phyloP scores from a whole-genome alignment of 1,140 invertebrate species.

The Philotrypesis tridentata region DNA sequence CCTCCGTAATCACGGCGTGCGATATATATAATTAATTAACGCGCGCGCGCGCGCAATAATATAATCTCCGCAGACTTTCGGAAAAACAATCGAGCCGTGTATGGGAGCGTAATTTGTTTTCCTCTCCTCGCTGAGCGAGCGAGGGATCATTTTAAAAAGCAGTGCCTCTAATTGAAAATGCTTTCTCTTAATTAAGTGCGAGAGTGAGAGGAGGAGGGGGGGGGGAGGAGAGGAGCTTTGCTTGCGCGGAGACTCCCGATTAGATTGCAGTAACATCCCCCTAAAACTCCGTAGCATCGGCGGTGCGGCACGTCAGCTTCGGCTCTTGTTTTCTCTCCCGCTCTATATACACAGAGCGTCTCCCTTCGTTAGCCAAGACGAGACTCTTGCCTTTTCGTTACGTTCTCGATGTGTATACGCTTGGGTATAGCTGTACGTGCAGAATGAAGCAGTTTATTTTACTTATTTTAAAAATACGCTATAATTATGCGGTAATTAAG shows the following conservation, averaged over 20 bases:
- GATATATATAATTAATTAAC: not conserved
- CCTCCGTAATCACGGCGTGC: not conserved
- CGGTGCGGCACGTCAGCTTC: not conserved
- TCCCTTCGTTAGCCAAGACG: not conserved
- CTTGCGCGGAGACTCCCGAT: not conserved
- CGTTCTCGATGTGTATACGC: not conserved
- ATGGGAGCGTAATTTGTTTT: slow-evolving; percentile 2
- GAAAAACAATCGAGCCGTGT: not conserved
- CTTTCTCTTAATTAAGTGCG: slow-evolving; percentile 9
- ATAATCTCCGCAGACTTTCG: not conserved
- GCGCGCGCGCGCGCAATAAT: not conserved
- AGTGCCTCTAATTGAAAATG: not conserved
- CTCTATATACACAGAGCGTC: not conserved
- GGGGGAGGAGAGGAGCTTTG: not conserved
- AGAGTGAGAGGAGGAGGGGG: not conserved
- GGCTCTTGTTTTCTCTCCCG: not conserved
- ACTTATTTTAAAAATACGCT: no score
- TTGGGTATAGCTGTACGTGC: no score
- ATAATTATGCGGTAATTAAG: no score
- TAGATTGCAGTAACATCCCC: slow-evolving; percentile 8
- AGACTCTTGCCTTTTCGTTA: not conserved
- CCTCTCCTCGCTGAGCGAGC: not conserved
- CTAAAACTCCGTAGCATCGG: not conserved
- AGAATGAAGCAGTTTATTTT: no score
- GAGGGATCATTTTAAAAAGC: slow-evolving; percentile 9